Conservation (phyloP, 2,113 vertebrate genomes). For the Eulemur rufifrons region DNA sequence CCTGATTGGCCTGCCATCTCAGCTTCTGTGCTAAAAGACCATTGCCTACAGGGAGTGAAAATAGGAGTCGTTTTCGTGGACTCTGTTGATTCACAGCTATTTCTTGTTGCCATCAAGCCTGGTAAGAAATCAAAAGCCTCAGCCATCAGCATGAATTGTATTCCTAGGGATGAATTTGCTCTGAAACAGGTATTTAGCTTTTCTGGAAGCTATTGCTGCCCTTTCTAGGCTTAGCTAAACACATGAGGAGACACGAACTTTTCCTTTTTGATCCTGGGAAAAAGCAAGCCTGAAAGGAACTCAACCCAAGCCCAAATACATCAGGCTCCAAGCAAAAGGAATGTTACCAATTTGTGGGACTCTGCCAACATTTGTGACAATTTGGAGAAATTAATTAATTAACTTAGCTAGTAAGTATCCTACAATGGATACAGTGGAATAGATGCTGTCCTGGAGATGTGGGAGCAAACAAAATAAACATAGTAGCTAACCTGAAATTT, state of each 20-base stretch:
- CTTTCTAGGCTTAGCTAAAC: neutral
- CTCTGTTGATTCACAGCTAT: neutral
- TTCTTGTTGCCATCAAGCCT: neutral
- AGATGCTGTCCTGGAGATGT: neutral
- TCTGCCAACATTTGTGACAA: neutral
- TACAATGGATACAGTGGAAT: too few species aligned
- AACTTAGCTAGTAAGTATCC: neutral
- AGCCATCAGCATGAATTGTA: neutral
- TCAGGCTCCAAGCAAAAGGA: neutral
- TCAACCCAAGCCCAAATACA: neutral
- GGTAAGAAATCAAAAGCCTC: neutral
- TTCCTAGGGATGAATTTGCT: neutral
- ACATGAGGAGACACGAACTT: neutral
- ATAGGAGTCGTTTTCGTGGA: neutral
- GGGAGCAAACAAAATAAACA: neutral
- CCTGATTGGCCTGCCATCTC: neutral
- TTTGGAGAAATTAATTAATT: neutral
- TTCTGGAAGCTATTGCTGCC: neutral
- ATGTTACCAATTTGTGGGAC: neutral
- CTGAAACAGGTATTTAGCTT: neutral
- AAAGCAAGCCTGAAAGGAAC: neutral
- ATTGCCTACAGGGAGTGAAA: fast-evolving
- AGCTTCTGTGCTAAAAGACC: neutral
- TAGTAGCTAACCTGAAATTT: too few species aligned
- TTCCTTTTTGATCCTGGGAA: neutral